phyloP scores from a whole-genome alignment of 2,888 invertebrate genomes.

The Cataglyphis altisquamis region DNA sequence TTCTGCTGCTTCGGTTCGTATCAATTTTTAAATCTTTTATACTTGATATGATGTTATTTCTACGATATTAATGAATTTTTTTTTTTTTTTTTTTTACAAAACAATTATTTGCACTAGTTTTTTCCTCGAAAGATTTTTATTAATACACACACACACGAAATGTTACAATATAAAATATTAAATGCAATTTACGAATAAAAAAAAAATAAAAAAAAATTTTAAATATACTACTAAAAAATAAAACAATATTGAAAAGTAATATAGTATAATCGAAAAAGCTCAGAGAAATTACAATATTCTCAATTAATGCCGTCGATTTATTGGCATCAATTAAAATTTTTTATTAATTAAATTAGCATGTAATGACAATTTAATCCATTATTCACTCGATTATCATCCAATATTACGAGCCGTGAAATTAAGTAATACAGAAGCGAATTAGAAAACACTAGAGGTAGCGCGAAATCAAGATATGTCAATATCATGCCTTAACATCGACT shows the following conservation, averaged over 20 bases:
- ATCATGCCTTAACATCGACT: slow-evolving; percentile 8
- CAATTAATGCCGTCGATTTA: not conserved
- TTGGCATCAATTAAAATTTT: not conserved
- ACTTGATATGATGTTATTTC: not conserved
- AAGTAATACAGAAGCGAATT: not conserved
- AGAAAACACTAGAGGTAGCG: not conserved
- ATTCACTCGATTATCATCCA: not conserved
- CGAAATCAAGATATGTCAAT: not conserved
- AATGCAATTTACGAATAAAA: not conserved
- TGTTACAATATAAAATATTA: not conserved
- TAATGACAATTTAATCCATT: not conserved
- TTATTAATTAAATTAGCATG: not conserved
- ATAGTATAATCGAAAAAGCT: not conserved
- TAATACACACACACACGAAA: too few relatives aligned
- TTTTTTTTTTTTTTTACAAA: not conserved
- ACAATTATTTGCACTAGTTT: not conserved
- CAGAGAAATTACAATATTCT: not conserved
- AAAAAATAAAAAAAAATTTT: not conserved
- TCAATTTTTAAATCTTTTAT: not conserved
- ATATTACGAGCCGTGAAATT: not conserved
- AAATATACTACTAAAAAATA: not conserved
- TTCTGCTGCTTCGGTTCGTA: slow-evolving; percentile 25
- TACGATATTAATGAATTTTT: not conserved
- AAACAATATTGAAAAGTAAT: not conserved
- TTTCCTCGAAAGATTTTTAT: not conserved